Evolutionary conservation across 2,888 invertebrate species (phyloP), one percentile per base, ranked within the genome.

Genomic region (Stenchaetothrips biformis): DNA sequence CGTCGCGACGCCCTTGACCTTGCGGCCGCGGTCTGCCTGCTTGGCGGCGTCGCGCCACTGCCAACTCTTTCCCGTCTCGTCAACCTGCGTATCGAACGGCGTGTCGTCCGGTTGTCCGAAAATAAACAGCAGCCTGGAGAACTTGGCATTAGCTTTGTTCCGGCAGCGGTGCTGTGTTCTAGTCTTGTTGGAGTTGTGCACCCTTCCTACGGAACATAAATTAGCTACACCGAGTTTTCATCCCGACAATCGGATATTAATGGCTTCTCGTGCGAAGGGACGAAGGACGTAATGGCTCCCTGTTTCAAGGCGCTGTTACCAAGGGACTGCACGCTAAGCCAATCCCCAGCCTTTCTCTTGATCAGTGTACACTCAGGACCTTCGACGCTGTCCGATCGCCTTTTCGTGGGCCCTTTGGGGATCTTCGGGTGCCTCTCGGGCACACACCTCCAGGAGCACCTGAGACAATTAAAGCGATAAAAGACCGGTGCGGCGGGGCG

Each of bases 161-260:
- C n/a, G n/a, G n/a, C n/a, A 37, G 37, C 37, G 4, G 37, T 4
- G 37, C 4, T 4, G 2, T 37, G 37, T 37, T 37, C 37, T 37
- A 37, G 37, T 4, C 37, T 37, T 37, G 1, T 37, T 37, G 37
- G 37, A 4, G 37, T 37, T 37, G 37, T 37, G 37, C 37, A 37
- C 37, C 37, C 37, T 37, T 37, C 37, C 37, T 37, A 37, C 37
- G 37, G 37, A 37, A 37, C 37, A 37, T 37, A 37, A 37, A 37
- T 37, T 37, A 37, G 37, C 37, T 4, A 37, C 37, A 37, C 37
- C 37, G 67, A 21, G 2, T n/a, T 67, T 21, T 67, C 67, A 21
- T 67, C 67, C 67, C 67, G 67, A 21, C 67, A n/a, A 21, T 18
- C 18, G n/a, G 67, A 67, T 67, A 67, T 67, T 67, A 67, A 67